These are phyloP conservation scores for Stenichneumon culpator DNA, from an alignment of 2,888 invertebrate species.

Conservation along the genomic window DNA sequence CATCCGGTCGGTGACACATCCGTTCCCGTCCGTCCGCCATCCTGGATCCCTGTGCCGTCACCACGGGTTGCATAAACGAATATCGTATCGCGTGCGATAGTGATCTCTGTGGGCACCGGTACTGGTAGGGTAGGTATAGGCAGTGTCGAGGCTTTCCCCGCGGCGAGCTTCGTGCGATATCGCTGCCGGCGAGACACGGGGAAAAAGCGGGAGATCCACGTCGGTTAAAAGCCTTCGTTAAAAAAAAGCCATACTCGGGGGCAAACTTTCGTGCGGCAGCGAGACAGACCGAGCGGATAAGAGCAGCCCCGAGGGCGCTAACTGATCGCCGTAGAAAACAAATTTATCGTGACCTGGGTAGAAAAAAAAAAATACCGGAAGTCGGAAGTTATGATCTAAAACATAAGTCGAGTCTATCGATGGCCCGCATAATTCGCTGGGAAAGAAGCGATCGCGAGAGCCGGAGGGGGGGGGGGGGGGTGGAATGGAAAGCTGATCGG, in stretches of 20 bases:
- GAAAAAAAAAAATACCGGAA: slow-evolving; percentile 8
- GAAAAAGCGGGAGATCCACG: slow-evolving; percentile 33
- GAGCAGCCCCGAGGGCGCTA: neutral
- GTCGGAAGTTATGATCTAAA: neutral
- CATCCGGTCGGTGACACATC: slow-evolving; percentile 64
- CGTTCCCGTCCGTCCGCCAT: slow-evolving; percentile 54
- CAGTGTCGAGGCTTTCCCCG: slow-evolving; percentile 24
- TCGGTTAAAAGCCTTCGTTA: slow-evolving; percentile 24
- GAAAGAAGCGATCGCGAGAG: neutral
- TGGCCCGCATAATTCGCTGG: neutral
- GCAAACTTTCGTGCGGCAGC: slow-evolving; percentile 24
- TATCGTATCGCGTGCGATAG: slow-evolving; percentile 67
- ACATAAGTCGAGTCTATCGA: neutral
- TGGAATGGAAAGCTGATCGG: slow-evolving; percentile 26
- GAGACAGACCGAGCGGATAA: slow-evolving; percentile 31
- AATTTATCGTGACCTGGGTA: slow-evolving; percentile 15
- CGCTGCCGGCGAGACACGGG: slow-evolving; percentile 12
- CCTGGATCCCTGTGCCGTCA: slow-evolving; percentile 55
- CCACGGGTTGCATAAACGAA: slow-evolving; percentile 59
- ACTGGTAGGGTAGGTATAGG: neutral
- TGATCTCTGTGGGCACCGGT: slow-evolving; percentile 55
- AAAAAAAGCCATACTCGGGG: slow-evolving; percentile 10
- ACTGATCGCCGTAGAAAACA: slow-evolving; percentile 11
- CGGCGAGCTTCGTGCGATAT: slow-evolving; percentile 41
- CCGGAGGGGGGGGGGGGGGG: no score